phyloP scores from a whole-genome alignment of 2,888 invertebrate genomes.

The Spisula solida region DNA sequence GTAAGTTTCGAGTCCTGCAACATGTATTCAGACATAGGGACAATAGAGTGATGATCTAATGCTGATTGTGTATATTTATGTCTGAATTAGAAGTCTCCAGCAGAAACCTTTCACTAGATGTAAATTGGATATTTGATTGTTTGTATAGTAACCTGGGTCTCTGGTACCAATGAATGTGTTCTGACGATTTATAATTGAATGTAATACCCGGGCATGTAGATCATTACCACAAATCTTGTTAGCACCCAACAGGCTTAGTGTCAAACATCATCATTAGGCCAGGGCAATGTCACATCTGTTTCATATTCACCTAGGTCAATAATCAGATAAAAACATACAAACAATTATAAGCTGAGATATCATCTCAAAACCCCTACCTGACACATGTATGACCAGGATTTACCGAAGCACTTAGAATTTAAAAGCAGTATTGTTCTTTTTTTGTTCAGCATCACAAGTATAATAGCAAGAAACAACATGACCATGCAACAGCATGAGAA shows the following conservation, averaged over 20 bases:
- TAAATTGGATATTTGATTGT: conserved; percentile 3
- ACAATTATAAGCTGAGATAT: background rate
- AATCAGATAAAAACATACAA: conserved; percentile 14
- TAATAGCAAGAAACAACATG: background rate
- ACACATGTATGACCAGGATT: background rate
- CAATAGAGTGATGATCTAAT: background rate
- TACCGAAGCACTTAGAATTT: background rate
- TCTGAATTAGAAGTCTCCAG: background rate
- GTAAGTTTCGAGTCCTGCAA: too few species aligned
- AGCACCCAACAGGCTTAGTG: conserved; percentile 25
- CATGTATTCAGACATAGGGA: background rate
- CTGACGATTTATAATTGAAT: conserved; percentile 21
- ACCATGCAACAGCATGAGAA: background rate
- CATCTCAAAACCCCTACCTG: background rate
- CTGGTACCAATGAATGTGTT: background rate
- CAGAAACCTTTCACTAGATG: background rate
- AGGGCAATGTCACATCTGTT: conserved; percentile 4
- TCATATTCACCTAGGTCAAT: background rate
- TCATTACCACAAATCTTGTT: conserved; percentile 24
- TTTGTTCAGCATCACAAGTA: background rate
- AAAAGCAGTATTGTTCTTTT: background rate
- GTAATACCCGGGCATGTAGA: background rate
- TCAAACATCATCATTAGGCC: conserved; percentile 26
- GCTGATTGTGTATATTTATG: background rate
- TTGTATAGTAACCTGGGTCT: conserved; percentile 2